Evolutionary conservation across 1,140 invertebrate species (phyloP).

Genomic region (Aphaenogaster ashmeadi): DNA sequence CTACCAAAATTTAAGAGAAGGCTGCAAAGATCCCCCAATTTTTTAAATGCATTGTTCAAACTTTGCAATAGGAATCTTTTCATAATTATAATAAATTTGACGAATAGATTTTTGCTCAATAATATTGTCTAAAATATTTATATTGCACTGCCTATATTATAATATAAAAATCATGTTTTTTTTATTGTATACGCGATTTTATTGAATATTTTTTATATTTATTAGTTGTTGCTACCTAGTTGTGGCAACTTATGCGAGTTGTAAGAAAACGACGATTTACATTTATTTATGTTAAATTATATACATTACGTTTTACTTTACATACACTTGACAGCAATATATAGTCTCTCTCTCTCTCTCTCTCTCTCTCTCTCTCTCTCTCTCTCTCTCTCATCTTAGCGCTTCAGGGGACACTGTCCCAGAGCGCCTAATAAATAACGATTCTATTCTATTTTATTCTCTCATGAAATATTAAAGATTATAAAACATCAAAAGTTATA

Average conservation of each 20-base stretch:
- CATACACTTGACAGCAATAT: background rate
- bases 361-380: too few species aligned
- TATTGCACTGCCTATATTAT: background rate
- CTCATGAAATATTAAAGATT: background rate
- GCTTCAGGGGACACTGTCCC: too few species aligned
- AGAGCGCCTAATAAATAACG: too few species aligned
- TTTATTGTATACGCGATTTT: too few species aligned
- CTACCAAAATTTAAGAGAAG: background rate
- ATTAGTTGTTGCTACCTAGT: background rate
- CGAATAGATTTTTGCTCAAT: background rate
- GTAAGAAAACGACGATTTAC: background rate
- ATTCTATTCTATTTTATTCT: too few species aligned
- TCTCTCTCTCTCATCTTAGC: too few species aligned
- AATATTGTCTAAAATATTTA: background rate
- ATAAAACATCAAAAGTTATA: background rate
- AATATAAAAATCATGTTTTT: background rate
- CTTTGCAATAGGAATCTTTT: background rate
- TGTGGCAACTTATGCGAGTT: background rate
- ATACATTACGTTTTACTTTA: background rate
- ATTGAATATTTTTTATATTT: background rate
- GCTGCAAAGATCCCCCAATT: background rate
- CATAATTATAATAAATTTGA: background rate
- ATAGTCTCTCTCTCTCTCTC: too few species aligned
- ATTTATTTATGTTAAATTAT: conserved; percentile 4
- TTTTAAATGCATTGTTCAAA: background rate